These are phyloP conservation scores for Eulemur rufifrons DNA, from an alignment of 2,113 vertebrate genomes.

Conservation along the genomic window DNA sequence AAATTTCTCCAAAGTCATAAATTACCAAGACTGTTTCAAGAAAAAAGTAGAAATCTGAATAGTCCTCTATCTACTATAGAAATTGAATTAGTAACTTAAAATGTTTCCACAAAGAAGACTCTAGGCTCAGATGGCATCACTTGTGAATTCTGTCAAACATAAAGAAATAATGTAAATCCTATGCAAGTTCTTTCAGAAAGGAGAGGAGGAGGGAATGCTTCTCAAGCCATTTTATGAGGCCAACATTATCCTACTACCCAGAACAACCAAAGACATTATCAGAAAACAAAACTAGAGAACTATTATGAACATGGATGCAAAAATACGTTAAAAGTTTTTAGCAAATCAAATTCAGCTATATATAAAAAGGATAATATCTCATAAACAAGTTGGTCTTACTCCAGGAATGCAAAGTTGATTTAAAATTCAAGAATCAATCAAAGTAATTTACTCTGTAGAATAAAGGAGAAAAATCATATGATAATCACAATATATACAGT, in stretches of 20 bases:
- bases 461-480: not conserved
- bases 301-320: not conserved
- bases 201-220: not conserved
- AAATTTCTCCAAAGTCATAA: too few relatives aligned
- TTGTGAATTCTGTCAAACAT: not conserved
- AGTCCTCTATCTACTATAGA: not conserved
- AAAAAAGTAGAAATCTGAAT: not conserved
- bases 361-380: not conserved
- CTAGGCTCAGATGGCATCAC: not conserved
- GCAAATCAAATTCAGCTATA: not conserved
- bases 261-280: not conserved
- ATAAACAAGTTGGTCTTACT: not conserved
- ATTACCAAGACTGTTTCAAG: not conserved
- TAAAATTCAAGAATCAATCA: not conserved
- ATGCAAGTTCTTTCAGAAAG: not conserved
- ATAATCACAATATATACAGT: not conserved
- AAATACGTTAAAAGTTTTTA: not conserved
- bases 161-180: not conserved
- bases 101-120: not conserved
- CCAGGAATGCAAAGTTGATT: not conserved
- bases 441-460: not conserved
- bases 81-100: not conserved
- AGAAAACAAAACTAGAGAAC: not conserved
- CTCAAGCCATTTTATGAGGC: not conserved
- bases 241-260: not conserved